These are phyloP conservation scores for Rhinatrema bivittatum DNA, from an alignment of 2,797 vertebrate species.

Conservation along the genomic window DNA sequence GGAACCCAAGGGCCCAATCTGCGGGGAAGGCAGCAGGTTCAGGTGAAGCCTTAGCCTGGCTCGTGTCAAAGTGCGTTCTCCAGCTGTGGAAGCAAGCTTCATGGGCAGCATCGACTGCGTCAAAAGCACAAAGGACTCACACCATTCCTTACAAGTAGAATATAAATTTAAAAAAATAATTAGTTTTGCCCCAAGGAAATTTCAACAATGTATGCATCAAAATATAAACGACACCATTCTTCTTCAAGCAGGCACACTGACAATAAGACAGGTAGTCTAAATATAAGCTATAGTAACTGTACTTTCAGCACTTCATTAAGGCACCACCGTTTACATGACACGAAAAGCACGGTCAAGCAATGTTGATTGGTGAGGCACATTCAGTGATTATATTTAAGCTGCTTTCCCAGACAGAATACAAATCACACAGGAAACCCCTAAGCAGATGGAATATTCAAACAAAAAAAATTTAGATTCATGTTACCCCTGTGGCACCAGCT, in stretches of 20 bases:
- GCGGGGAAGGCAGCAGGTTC: no score
- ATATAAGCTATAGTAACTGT: not conserved
- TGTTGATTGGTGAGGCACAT: not conserved
- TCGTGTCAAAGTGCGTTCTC: no score
- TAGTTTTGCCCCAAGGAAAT: not conserved
- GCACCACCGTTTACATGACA: not conserved
- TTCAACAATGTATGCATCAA: not conserved
- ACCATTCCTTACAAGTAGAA: no score
- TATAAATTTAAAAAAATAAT: no score
- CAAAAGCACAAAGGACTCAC: no score
- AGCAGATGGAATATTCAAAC: not conserved
- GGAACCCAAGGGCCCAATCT: no score
- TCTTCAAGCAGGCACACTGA: not conserved
- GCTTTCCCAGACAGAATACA: no score
- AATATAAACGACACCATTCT: not conserved
- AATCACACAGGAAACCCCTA: no score
- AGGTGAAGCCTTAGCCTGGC: no score
- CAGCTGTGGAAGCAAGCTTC: no score
- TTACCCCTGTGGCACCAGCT: no score
- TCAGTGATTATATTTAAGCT: constrained; percentile 1
- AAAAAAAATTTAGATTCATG: not conserved
- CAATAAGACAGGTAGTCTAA: not conserved
- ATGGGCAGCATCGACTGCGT: no score
- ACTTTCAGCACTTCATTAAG: not conserved
- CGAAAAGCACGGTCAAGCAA: not conserved